Percentiles rank a stretch among this genome's conserved stretches.
These are phyloP conservation scores for Aplidium turbinatum DNA, from an alignment of 23 tunicate genomes.

Conservation along the genomic window DNA sequence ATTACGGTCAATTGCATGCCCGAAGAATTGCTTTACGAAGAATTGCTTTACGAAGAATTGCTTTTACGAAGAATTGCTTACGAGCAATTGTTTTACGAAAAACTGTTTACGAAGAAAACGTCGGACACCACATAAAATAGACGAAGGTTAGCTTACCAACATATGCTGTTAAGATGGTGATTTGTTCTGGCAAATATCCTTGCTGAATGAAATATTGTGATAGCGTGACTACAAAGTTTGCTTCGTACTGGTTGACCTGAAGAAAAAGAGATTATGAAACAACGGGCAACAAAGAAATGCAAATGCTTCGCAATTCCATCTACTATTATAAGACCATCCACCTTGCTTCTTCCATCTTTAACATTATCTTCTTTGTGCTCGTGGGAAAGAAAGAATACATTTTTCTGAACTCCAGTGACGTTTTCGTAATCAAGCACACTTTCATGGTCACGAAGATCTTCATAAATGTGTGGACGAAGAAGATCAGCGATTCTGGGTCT, in stretches of 20 bases:
- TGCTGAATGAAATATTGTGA: constrained; percentile 43
- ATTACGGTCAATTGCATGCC: no score
- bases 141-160: no score
- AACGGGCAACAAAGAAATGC: no score
- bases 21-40: no score
- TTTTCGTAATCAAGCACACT: constrained; percentile 24
- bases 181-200: constrained; percentile 47
- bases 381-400: constrained; percentile 49
- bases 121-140: no score
- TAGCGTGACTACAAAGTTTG: constrained; percentile 39
- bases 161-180: constrained; percentile 58
- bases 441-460: constrained; percentile 46
- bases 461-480: constrained; percentile 51
- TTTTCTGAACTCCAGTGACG: constrained; percentile 37
- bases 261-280: no score
- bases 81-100: no score
- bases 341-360: constrained; percentile 43
- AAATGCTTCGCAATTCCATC: no score
- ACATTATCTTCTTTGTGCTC: constrained; percentile 36
- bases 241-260: constrained; percentile 56
- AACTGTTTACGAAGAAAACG: no score
- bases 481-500: constrained; percentile 57
- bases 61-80: no score
- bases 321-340: not conserved
- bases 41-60: no score